Conservation (phyloP, 2,888 invertebrate genomes). For the Polietes domitor region DNA sequence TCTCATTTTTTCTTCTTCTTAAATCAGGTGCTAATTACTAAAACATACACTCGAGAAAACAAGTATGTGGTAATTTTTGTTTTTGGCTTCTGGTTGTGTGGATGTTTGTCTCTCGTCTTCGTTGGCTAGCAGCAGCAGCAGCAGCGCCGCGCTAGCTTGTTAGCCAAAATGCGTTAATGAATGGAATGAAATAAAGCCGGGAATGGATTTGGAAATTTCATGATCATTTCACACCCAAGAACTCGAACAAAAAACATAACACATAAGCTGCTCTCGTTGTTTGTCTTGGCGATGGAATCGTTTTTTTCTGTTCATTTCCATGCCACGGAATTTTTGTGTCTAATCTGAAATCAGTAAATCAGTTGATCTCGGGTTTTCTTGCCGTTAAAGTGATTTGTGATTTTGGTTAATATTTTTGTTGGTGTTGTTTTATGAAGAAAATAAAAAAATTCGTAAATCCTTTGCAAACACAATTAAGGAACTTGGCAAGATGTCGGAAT, state of each 20-base stretch:
- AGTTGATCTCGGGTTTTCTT: conserved; percentile 57
- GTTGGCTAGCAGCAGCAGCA: no score
- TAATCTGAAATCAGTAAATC: conserved; percentile 46
- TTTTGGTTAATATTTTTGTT: neutral
- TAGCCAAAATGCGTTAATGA: conserved; percentile 66
- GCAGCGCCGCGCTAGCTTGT: conserved; percentile 41
- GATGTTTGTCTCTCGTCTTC: no score
- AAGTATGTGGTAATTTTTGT: conserved; percentile 60
- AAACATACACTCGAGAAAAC: conserved; percentile 58
- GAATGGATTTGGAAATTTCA: conserved; percentile 27
- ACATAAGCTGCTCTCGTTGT: conserved; percentile 14
- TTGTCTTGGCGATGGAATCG: neutral
- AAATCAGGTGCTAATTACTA: conserved; percentile 63
- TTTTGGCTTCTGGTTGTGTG: neutral
- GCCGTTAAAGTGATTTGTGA: conserved; percentile 53
- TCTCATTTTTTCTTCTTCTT: conserved; percentile 2
- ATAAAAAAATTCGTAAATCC: no score
- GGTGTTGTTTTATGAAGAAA: neutral
- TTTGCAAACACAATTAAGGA: conserved; percentile 72
- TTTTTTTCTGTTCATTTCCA: neutral
- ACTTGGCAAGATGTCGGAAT: conserved; percentile 81
- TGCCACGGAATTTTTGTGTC: conserved; percentile 12
- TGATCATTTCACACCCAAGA: conserved; percentile 25
- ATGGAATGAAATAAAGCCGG: conserved; percentile 42
- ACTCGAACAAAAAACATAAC: neutral